Evolutionary conservation across 2,113 vertebrate species (phyloP).

Genomic region (Carassius gibelio): DNA sequence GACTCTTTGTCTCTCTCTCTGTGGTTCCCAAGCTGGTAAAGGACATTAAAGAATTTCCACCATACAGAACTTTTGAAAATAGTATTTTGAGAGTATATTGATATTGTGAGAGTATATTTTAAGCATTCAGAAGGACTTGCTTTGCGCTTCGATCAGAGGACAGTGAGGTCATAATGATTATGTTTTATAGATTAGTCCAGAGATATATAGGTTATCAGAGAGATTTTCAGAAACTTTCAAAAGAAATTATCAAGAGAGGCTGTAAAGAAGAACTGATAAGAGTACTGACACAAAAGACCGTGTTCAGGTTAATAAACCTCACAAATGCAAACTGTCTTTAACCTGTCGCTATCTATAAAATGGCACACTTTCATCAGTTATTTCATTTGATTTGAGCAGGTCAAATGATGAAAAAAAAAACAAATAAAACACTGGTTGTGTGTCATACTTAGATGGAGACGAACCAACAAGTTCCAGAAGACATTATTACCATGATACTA

Average conservation of each 20-base stretch:
- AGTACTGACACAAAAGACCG: conserved; percentile 18
- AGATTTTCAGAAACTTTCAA: conserved; percentile 2
- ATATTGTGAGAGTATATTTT: not conserved
- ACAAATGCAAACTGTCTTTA: not conserved
- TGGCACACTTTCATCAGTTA: too few species aligned
- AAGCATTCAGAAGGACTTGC: not conserved
- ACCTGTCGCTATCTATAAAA: not conserved
- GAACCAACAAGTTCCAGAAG: conserved; percentile 4
- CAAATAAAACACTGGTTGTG: not conserved
- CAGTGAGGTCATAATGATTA: conserved; percentile 21
- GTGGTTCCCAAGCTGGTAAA: not conserved
- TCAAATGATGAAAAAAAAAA: not conserved
- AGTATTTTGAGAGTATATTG: too few species aligned
- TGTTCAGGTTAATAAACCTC: conserved; percentile 7
- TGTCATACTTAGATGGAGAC: not conserved
- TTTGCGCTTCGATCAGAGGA: not conserved
- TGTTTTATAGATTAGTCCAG: conserved; percentile 2
- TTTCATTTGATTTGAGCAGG: not conserved
- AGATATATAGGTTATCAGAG: not conserved
- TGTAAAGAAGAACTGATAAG: conserved; percentile 8
- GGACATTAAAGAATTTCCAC: not conserved
- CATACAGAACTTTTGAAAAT: too few species aligned
- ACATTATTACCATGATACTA: not conserved
- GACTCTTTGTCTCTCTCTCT: too few species aligned
- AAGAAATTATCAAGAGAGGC: conserved; percentile 18